phyloP scores from a whole-genome alignment of 2,797 vertebrate genomes.

The Carapus acus region DNA sequence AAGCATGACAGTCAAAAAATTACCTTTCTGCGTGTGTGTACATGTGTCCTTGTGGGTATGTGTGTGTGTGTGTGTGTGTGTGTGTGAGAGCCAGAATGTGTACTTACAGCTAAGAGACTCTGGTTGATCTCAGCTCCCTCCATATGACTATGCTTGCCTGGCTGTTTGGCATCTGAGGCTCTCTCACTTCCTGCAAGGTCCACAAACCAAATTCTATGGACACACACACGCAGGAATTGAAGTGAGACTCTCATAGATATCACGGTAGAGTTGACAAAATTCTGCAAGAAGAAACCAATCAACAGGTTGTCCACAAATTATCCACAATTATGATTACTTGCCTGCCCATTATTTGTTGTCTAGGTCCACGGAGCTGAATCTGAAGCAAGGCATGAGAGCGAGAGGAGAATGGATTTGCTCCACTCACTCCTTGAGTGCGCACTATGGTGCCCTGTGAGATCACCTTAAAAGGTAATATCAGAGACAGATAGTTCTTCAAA shows the following conservation, averaged over 20 bases:
- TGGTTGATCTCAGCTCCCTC: slow-evolving; percentile 94
- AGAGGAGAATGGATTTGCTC: slow-evolving; percentile 85
- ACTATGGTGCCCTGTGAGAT: slow-evolving; percentile 81
- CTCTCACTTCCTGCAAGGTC: slow-evolving; percentile 93
- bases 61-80: slow-evolving; percentile 11
- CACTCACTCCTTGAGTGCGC: slow-evolving; percentile 82
- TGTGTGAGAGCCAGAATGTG: background rate
- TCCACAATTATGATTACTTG: slow-evolving; percentile 38
- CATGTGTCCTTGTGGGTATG: slow-evolving; percentile 2
- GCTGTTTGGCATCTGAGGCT: slow-evolving; percentile 82
- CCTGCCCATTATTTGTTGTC: slow-evolving; percentile 78
- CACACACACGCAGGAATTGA: slow-evolving; percentile 7
- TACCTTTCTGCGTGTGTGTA: background rate
- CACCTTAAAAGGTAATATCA: slow-evolving; percentile 62
- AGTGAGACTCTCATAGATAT: no score
- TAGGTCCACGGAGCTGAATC: slow-evolving; percentile 79
- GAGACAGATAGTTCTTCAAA: background rate
- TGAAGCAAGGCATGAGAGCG: slow-evolving; percentile 91
- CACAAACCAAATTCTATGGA: slow-evolving; percentile 85
- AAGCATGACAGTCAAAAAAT: background rate
- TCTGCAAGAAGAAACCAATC: no score
- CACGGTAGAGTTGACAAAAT: no score
- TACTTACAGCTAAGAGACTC: slow-evolving; percentile 88
- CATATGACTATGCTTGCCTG: slow-evolving; percentile 82
- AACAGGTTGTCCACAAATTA: no score